phyloP scores from a whole-genome alignment of 1,140 invertebrate genomes.

The Drosophila eugracilis region DNA sequence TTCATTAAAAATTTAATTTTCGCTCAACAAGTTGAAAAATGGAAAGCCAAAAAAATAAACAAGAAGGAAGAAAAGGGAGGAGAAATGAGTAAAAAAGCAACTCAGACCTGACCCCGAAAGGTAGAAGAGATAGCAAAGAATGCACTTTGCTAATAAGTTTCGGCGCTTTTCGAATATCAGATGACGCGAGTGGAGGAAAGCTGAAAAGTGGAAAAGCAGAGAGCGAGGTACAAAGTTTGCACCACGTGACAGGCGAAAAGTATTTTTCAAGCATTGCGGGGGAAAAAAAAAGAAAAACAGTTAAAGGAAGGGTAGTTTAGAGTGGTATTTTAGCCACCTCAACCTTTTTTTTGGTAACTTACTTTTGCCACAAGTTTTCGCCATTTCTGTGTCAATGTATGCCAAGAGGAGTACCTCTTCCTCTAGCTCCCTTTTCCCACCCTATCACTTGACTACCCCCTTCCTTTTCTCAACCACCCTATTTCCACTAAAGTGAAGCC shows the following conservation, averaged over 20 bases:
- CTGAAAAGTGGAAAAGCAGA: slow-evolving; percentile 20
- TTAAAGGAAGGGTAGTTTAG: slow-evolving; percentile 2
- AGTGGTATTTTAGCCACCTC: not conserved
- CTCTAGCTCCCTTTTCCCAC: not conserved
- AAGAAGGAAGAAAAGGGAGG: not conserved
- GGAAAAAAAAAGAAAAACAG: slow-evolving; percentile 19
- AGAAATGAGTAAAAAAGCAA: slow-evolving; percentile 11
- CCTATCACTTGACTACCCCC: not conserved
- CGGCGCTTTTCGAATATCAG: slow-evolving; percentile 57
- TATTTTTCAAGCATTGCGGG: slow-evolving; percentile 34
- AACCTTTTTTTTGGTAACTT: slow-evolving; percentile 1
- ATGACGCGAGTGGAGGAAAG: slow-evolving; percentile 30
- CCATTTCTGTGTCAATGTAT: slow-evolving; percentile 75
- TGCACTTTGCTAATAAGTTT: slow-evolving; percentile 79
- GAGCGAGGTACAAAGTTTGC: slow-evolving; percentile 32
- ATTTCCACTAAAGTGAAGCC: slow-evolving; percentile 54
- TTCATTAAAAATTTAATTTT: slow-evolving; percentile 82
- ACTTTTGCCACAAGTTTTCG: slow-evolving; percentile 24
- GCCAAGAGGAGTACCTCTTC: slow-evolving; percentile 44
- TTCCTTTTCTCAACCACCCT: not conserved
- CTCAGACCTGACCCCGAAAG: slow-evolving; percentile 37
- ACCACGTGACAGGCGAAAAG: slow-evolving; percentile 53
- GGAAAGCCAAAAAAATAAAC: slow-evolving; percentile 15
- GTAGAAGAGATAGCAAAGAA: slow-evolving; percentile 42
- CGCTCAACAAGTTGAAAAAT: slow-evolving; percentile 77